Conservation (phyloP, 1,140 invertebrate genomes). For the Macrostomum lignano region DNA sequence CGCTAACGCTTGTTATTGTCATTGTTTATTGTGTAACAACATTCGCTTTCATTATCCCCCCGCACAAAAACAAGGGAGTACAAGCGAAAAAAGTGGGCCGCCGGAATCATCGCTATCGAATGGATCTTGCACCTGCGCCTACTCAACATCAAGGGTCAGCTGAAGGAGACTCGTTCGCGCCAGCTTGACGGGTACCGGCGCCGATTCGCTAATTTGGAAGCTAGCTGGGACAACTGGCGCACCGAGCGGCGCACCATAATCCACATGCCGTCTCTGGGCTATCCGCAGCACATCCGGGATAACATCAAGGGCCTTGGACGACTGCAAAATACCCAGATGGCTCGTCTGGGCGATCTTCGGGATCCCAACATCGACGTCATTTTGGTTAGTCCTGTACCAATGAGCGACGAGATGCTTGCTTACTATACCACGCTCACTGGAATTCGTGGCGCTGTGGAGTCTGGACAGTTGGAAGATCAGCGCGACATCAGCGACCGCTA, state of each 20-base stretch:
- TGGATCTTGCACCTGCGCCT: conserved; percentile 27
- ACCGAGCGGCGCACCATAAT: conserved; percentile 17
- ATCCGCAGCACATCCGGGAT: conserved; percentile 15
- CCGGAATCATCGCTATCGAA: conserved; percentile 25
- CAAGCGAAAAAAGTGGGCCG: conserved; percentile 21
- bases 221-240: conserved; percentile 19
- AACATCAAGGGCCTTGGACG: conserved; percentile 18
- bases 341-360: conserved; percentile 23
- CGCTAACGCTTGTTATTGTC: too few relatives aligned
- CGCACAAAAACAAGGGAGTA: too few relatives aligned
- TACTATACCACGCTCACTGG: conserved; percentile 25
- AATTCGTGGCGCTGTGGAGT: conserved; percentile 17
- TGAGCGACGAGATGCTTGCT: conserved; percentile 26
- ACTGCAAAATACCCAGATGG: conserved; percentile 24
- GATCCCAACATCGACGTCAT: conserved; percentile 29
- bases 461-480: conserved; percentile 20
- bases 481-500: conserved; percentile 16
- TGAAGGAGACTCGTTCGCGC: conserved; percentile 13
- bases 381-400: conserved; percentile 21
- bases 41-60: too few relatives aligned
- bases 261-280: conserved; percentile 24
- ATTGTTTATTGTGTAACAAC: too few relatives aligned
- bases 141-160: conserved; percentile 15
- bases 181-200: conserved; percentile 17
- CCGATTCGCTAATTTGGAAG: conserved; percentile 12